Conservation (phyloP, 2,113 vertebrate genomes). For the Aspiorhynchus laticeps region DNA sequence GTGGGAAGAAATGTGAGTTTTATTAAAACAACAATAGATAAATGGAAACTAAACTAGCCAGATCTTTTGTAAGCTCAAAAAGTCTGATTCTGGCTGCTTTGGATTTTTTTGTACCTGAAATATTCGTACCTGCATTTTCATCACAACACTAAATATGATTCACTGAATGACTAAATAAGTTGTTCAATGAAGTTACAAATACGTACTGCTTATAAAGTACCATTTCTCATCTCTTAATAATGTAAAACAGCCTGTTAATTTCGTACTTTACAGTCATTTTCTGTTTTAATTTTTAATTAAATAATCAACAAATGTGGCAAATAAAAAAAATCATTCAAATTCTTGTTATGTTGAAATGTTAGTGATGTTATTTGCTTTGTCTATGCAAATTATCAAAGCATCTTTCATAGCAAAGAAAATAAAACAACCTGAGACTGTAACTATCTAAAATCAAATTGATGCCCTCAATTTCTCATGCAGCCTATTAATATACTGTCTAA, state of each 20-base stretch:
- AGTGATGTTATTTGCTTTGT: neutral
- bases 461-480: neutral
- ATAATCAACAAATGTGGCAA: neutral
- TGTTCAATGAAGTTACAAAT: neutral
- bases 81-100: neutral
- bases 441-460: neutral
- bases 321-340: neutral
- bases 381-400: neutral
- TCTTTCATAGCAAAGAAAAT: neutral
- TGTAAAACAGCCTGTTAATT: neutral
- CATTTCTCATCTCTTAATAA: neutral
- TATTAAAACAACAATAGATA: neutral
- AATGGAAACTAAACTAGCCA: neutral
- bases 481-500: neutral
- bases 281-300: neutral
- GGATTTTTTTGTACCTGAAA: neutral
- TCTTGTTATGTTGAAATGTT: neutral
- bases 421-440: neutral
- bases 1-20: neutral
- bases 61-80: neutral
- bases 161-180: neutral
- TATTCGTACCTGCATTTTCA: neutral
- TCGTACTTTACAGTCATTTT: neutral
- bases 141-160: neutral
- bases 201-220: neutral